These are phyloP conservation scores for Sturnira hondurensis DNA, from an alignment of 2,113 vertebrate species.

Conservation along the genomic window DNA sequence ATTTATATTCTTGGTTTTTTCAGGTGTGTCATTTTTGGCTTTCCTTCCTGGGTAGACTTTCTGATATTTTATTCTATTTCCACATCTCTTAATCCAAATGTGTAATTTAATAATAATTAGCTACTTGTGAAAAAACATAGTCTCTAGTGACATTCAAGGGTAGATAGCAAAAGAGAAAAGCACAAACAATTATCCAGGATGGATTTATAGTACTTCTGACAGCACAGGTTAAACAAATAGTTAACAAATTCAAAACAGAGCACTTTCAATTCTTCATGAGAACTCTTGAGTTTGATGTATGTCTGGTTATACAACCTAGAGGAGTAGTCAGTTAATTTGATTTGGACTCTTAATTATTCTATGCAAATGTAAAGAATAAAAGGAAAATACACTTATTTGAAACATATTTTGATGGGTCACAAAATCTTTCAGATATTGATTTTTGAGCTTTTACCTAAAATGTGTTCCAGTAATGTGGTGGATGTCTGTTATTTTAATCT, in stretches of 20 bases:
- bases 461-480: background rate
- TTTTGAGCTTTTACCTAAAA: background rate
- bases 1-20: slow-evolving; percentile 32
- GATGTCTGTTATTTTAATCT: background rate
- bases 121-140: slow-evolving; percentile 30
- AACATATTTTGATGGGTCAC: background rate
- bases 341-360: slow-evolving; percentile 40
- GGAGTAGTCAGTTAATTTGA: slow-evolving; percentile 64
- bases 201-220: slow-evolving; percentile 77
- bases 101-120: slow-evolving; percentile 59
- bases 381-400: background rate
- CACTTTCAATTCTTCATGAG: slow-evolving; percentile 51
- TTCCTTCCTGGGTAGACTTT: slow-evolving; percentile 72
- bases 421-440: slow-evolving; percentile 42
- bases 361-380: background rate
- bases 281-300: slow-evolving; percentile 39
- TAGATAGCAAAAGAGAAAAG: slow-evolving; percentile 65
- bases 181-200: slow-evolving; percentile 45
- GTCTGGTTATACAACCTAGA: slow-evolving; percentile 34
- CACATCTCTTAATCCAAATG: slow-evolving; percentile 62
- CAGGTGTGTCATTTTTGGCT: slow-evolving; percentile 79
- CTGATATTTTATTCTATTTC: slow-evolving; percentile 64
- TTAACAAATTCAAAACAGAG: slow-evolving; percentile 76
- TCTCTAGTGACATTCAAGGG: slow-evolving; percentile 51
- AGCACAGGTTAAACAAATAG: slow-evolving; percentile 79